Evolutionary conservation across 2,113 vertebrate genomes (phyloP), one percentile per base, ranked within the genome.

Genomic region (Rattus rattus): DNA sequence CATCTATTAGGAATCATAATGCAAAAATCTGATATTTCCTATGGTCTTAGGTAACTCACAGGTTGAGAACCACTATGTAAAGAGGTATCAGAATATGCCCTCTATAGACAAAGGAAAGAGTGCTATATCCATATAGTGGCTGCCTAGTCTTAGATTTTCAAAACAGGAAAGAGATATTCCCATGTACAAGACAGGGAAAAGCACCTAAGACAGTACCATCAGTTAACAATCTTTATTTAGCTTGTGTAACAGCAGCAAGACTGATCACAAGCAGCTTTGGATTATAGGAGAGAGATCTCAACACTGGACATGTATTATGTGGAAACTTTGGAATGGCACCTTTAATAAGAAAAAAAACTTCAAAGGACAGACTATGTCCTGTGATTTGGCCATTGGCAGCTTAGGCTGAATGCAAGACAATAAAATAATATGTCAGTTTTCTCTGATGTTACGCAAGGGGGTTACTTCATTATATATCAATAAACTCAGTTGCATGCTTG

Each of bases 21-120:
- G 17, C 9, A 20, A 19, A 72, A n/a, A 19, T n/a, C 36, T 72
- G 70, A n/a, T 72, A n/a, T 72, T 72, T 72, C 70, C 17, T n/a
- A 72, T n/a, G 36, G 70, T 72, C 69, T 72, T 69, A 69, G 67
- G 30, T 14, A 33, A 69, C 4, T 30, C 70, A 72, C 70, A n/a
- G 17, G 7, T 20, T 72, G 36, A 72, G 36, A n/a, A n/a, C 6
- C 70, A n/a, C 70, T n/a, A 17, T n/a, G 16, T 36, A 20, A 72
- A n/a, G 33, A 9, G 9, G 10, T 63, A 33, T 52, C 61, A 14
- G 54, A 6, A 52, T 22, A 1, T 1, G 5, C 2, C 24, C 0
- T 36, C 28, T 33, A 30, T 3, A 63, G 33, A 16, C 11, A 26
- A 54, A 9, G n/a, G 19, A 4, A 59, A 28, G 22, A 17, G 14